Base-by-base conservation (phyloP, 2,888 invertebrate species). In the Eristalis arbustorum region DNA sequence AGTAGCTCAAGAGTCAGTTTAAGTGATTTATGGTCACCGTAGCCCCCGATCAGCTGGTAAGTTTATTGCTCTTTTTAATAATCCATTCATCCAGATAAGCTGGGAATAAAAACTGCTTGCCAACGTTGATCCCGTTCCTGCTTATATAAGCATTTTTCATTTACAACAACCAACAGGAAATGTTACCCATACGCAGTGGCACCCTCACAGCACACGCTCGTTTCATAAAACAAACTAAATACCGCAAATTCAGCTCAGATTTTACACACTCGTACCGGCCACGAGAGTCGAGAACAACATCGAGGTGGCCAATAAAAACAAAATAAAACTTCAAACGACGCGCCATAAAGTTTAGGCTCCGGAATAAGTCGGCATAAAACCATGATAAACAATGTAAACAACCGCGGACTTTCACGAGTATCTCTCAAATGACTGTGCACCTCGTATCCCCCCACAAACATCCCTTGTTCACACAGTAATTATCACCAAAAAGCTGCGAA, bases 281-380 rank as follows among this genome's bases (percentile, higher is more conserved):
- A 3, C 23, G 14, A 23, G n/a, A 18, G 8, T 5, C n/a, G n/a
- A 59, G 14, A 10, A 8, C 59, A 22, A 11, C 37, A 61, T 25
- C 25, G 6, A 18, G n/a, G n/a, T 18, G 49, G 18, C 49, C 1
- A 49, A 49, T 49, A 49, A 49, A 49, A 49, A n/a, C 18, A 8
- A 18, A 49, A 62, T 62, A 72, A 63, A 72, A 72, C 62, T 28
- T 72, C 72, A 72, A 63, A 72, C 42, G 42, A 22, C 31, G 62
- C 72, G 63, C 63, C 72, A 63, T 42, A 25, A 72, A 72, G 18
- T 18, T 72, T 42, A 31, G 8, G 28, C 25, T 22, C 40, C 66
- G 4, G 8, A 66, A 66, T 40, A 3, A 66, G 23, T 11, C 64
- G 6, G 49, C 56, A 34, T 22, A 69, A 72, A 62, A 42, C 61